Conservation (phyloP, 1,140 invertebrate genomes). For the Aphelinus certus region DNA sequence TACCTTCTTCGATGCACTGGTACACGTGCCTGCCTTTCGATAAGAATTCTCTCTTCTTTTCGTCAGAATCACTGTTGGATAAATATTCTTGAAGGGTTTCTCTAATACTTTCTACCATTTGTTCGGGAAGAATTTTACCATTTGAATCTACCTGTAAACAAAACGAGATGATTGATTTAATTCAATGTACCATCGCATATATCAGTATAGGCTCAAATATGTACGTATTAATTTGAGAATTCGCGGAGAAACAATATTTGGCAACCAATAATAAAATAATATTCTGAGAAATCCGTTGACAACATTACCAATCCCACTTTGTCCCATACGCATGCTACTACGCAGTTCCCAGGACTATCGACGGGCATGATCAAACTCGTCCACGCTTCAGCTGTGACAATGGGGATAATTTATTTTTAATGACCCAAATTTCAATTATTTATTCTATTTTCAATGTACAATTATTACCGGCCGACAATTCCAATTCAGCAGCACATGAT, state of each 20-base stretch:
- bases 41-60: neutral
- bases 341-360: slow-evolving; percentile 16
- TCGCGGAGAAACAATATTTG: no score
- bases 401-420: no score
- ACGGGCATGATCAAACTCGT: slow-evolving; percentile 14
- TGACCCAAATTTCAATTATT: no score
- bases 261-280: neutral
- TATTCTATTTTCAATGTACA: neutral
- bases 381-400: no score
- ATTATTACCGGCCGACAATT: slow-evolving; percentile 15
- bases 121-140: slow-evolving; percentile 17
- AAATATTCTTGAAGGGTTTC: no score
- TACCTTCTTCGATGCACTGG: slow-evolving; percentile 15
- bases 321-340: slow-evolving; percentile 15
- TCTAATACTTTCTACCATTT: neutral
- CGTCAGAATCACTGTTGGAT: no score
- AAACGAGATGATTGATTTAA: neutral
- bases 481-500: slow-evolving; percentile 7
- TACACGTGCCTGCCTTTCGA: neutral
- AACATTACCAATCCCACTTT: slow-evolving; percentile 16
- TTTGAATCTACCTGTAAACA: neutral
- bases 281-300: neutral
- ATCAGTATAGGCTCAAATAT: no score
- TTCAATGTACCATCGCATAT: no score
- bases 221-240: no score